Evolutionary conservation across 2,888 invertebrate species (phyloP).

Genomic region (Stenodera caucasica): DNA sequence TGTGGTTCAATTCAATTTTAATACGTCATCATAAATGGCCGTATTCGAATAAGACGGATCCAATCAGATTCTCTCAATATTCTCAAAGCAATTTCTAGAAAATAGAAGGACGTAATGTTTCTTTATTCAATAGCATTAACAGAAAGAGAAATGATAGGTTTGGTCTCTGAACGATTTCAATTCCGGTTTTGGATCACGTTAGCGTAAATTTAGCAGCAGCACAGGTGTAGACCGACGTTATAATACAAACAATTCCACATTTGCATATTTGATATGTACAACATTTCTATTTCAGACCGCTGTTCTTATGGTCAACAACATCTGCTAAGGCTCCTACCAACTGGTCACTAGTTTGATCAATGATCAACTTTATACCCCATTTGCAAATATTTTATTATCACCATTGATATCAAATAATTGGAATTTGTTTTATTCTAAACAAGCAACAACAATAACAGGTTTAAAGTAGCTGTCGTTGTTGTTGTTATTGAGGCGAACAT

Average conservation of each 20-base stretch:
- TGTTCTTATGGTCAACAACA: constrained; percentile 30
- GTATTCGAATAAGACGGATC: neutral
- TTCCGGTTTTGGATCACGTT: neutral
- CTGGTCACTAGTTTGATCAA: neutral
- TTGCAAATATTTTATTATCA: too few species aligned
- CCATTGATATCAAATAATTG: too few species aligned
- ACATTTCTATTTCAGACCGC: constrained; percentile 19
- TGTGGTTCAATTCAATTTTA: neutral
- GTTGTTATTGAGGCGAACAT: constrained; percentile 27
- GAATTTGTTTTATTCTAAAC: too few species aligned
- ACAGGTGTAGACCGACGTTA: constrained; percentile 15
- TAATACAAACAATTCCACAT: constrained; percentile 17
- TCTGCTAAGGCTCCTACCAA: constrained; percentile 6
- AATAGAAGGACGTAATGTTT: neutral
- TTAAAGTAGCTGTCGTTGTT: constrained; percentile 22
- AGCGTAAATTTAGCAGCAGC: constrained; percentile 12
- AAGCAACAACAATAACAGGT: constrained; percentile 6
- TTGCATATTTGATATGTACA: constrained; percentile 29
- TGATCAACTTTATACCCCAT: too few species aligned
- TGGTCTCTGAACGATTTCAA: neutral
- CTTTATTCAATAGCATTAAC: neutral
- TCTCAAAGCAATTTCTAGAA: neutral
- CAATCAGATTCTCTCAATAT: neutral
- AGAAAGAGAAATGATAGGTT: neutral
- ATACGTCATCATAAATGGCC: neutral